Percentiles rank a stretch among this genome's conserved stretches.
Conservation (phyloP, 2,113 vertebrate genomes). For the Riparia riparia region DNA sequence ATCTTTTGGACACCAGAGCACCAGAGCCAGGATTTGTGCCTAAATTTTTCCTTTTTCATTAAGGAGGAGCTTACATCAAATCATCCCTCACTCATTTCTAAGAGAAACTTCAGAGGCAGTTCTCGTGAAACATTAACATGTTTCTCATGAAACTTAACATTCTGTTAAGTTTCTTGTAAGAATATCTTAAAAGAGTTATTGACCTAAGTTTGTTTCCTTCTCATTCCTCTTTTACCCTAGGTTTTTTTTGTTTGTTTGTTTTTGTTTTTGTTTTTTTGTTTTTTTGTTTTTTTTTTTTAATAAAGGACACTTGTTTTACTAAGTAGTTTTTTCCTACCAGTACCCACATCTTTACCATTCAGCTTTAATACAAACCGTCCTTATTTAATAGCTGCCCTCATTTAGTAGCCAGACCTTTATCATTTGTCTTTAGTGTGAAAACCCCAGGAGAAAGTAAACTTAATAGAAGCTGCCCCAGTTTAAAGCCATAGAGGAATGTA, state of each 20-base stretch:
- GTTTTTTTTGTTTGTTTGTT: too few relatives aligned
- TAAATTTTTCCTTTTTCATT: not conserved
- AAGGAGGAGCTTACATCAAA: not conserved
- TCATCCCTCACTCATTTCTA: not conserved
- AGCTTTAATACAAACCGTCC: conserved; percentile 30
- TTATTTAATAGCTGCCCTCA: conserved; percentile 56
- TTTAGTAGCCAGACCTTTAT: conserved; percentile 64
- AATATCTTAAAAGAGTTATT: not conserved
- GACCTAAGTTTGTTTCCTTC: not conserved
- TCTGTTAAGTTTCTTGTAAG: not conserved
- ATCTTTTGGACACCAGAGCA: not conserved
- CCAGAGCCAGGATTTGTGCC: not conserved
- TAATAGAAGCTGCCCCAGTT: conserved; percentile 68
- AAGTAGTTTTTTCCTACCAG: not conserved
- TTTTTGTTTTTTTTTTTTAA: not conserved
- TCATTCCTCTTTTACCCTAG: not conserved
- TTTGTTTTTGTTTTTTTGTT: not conserved
- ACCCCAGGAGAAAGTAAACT: conserved; percentile 67
- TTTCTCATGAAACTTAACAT: not conserved
- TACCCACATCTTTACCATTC: conserved; percentile 42
- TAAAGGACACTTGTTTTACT: not conserved
- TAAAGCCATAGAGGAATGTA: conserved; percentile 62
- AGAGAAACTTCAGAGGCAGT: not conserved
- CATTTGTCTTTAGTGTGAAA: conserved; percentile 46
- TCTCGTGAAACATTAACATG: not conserved